Evolutionary conservation across 2,797 vertebrate species (phyloP), one percentile per base, ranked within the genome.

Genomic region (Lagocephalus sceleratus): DNA sequence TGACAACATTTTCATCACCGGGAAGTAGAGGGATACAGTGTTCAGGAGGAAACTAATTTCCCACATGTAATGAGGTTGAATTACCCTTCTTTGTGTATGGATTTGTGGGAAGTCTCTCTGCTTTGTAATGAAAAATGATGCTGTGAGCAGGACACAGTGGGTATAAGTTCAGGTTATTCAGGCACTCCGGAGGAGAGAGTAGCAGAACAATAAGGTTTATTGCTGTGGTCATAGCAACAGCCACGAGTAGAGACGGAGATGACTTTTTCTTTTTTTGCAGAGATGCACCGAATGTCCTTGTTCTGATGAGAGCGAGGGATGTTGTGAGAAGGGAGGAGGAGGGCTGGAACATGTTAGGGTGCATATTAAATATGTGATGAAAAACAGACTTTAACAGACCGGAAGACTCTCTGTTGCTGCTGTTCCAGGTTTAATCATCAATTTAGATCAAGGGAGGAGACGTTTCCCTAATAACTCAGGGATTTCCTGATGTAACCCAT

Each of bases 161-260:
- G 32, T 50, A 54, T 44, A 46, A 61, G 42, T 47, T 41, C 49
- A 50, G 57, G 58, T 67, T 60, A 47, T 25, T 40, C 54, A 66
- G 60, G 12, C 60, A 51, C 61, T 77, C 63, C 42, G 56, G 57
- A 53, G 54, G 39, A 20, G 55, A 73, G 45, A 48, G 52, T 68
- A 44, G 63, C 71, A 51, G 71, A 58, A 35, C 69, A 54, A 64
- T 75, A 69, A 66, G 76, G 76, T 85, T 85, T 86, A 88, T 80
- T 73, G 66, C 78, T 56, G 88, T 88, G 86, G 75, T 81, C 87
- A 88, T 90, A 85, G 85, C 85, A 90, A 90, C 87, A 78, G 75
- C 66, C 77, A 74, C 46, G 68, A 83, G 69, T 68, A 46, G 64
- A 78, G 82, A 78, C 64, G 65, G 76, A 79, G 70, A 81, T 62